A percentile compares a stretch with the other conserved stretches of the same genome.
Conservation (phyloP, 2,888 invertebrate species). For the Nomada flava region DNA sequence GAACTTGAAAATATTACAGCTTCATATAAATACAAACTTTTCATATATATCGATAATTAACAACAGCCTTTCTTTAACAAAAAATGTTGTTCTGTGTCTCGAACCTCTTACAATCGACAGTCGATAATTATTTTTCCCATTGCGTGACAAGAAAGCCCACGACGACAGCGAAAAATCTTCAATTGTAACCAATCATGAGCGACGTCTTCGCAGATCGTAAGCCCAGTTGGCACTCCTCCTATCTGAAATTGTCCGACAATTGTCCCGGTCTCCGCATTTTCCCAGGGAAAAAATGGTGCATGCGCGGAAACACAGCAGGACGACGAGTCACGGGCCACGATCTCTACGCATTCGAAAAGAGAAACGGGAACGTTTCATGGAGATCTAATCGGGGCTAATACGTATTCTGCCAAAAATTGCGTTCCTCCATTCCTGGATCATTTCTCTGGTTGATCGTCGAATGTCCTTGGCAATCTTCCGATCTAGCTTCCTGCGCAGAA, state of each 20-base stretch:
- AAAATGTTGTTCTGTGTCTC: too few relatives aligned
- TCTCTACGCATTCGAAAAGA: conserved; percentile 38
- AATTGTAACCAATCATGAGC: conserved; percentile 14
- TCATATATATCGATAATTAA: too few relatives aligned
- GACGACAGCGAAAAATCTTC: conserved; percentile 4
- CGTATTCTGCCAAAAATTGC: conserved; percentile 59
- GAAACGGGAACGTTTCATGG: conserved; percentile 20
- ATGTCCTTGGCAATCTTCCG: conserved; percentile 47
- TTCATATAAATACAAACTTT: too few relatives aligned
- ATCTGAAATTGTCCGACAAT: conserved; percentile 44
- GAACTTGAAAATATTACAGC: too few relatives aligned
- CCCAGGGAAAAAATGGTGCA: neutral
- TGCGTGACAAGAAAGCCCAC: neutral
- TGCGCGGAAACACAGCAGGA: neutral
- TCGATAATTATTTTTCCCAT: conserved; percentile 5
- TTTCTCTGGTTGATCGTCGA: conserved; percentile 31
- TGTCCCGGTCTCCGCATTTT: neutral
- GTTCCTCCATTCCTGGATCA: conserved; percentile 33
- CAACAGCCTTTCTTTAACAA: too few relatives aligned
- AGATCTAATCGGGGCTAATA: conserved; percentile 60
- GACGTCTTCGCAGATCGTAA: conserved; percentile 35
- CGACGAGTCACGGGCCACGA: neutral
- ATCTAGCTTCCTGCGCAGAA: conserved; percentile 34
- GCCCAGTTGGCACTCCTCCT: conserved; percentile 46
- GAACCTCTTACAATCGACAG: too few relatives aligned